Evolutionary conservation across 2,113 vertebrate genomes (phyloP), one percentile per base, ranked within the genome.

Genomic region (Mirounga angustirostris): DNA sequence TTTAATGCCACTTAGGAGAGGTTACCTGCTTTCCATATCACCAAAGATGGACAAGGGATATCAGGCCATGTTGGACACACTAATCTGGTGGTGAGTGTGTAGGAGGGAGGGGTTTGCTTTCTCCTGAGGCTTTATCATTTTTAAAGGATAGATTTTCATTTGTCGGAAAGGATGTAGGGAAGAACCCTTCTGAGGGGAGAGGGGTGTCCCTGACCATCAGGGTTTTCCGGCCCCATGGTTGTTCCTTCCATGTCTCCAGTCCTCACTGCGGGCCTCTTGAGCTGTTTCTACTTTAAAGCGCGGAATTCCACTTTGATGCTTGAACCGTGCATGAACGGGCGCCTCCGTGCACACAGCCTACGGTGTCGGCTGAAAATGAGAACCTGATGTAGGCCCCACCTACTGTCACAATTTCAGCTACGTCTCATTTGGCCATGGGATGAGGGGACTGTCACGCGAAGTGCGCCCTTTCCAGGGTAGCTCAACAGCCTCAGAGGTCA

Each of bases 1-100:
- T 46, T 43, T 61, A 95, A 96, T 50, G 61, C 4, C 21, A 40
- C 81, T 84, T 43, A 30, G n/a, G n/a, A 67, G 67, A 91, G 54
- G 46, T 43, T 84, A 43, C 40, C 59, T 40, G 7, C 80, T 96
- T 65, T 65, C 67, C 14, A 15, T 7, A 22, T 56, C 33, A 56
- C 69, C 52, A 87, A 19, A 52, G n/a, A 82, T 8, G 21, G 69
- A 69, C 40, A 26, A 82, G 85, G 67, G 54, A 56, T 13, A 26
- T 33, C 1, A 12, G 46, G 28, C 63, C 24, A 36, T 12, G 1
- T 12, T 63, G 50, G 30, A 46, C 4, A 36, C 30, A 4, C 22
- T 36, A 18, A 61, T 82, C 16, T 12, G 3, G 33, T 84, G 65
- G 28, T 19, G 24, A 36, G 28, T 7, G 2, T 26, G 19, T 7